Conservation (phyloP, 2,797 vertebrate species). For the Pangasius krempfi region DNA sequence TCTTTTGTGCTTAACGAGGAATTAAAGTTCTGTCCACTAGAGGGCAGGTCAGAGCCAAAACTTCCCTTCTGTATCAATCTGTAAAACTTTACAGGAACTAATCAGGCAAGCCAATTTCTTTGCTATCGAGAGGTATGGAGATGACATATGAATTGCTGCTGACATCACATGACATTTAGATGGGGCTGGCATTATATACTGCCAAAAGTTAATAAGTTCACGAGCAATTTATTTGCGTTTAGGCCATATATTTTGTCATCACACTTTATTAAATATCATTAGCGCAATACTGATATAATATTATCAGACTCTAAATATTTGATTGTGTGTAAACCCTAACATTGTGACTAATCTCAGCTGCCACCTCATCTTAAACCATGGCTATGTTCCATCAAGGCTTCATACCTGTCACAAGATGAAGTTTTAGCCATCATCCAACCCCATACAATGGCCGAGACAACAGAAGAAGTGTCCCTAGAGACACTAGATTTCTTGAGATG, state of each 20-base stretch:
- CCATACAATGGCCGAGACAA: not conserved
- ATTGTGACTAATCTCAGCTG: not conserved
- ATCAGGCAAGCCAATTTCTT: not conserved
- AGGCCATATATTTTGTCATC: not conserved
- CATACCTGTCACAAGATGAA: not conserved
- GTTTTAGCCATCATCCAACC: not conserved
- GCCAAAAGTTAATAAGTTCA: not conserved
- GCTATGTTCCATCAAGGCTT: not conserved
- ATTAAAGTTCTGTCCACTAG: conserved; percentile 1
- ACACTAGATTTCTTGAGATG: not conserved
- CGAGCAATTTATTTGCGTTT: not conserved
- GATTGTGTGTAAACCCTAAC: not conserved
- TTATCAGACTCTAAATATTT: not conserved
- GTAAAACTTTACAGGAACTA: not conserved
- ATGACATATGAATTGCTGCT: not conserved
- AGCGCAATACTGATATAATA: not conserved
- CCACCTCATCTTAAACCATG: not conserved
- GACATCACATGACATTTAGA: not conserved
- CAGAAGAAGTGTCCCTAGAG: not conserved
- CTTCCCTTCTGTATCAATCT: not conserved
- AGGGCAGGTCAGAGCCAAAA: not conserved
- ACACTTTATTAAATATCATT: not conserved
- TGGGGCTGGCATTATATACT: not conserved
- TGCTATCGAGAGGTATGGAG: not conserved
- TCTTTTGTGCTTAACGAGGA: not conserved